These are phyloP conservation scores for Mellilla xanthometata DNA, from an alignment of 2,888 invertebrate species.

Conservation along the genomic window DNA sequence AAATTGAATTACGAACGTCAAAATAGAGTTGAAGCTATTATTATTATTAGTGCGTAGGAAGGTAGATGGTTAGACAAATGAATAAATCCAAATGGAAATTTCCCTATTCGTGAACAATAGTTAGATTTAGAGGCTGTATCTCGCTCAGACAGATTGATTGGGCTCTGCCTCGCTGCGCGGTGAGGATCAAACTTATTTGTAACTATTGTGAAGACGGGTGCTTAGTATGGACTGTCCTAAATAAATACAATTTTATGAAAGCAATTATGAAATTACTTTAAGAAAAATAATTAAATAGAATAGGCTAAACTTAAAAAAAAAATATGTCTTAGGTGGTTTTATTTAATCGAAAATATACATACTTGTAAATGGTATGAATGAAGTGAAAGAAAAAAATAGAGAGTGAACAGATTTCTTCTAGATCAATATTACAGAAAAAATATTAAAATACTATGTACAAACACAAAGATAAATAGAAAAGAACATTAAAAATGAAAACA, in stretches of 20 bases:
- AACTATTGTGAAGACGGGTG: slow-evolving; percentile 24
- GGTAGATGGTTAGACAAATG: slow-evolving; percentile 80
- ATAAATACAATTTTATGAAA: neutral
- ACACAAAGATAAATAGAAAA: too few species aligned
- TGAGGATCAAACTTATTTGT: slow-evolving; percentile 48
- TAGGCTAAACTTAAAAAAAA: too few species aligned
- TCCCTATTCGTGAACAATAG: slow-evolving; percentile 80
- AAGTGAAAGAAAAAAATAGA: too few species aligned
- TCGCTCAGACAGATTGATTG: slow-evolving; percentile 81
- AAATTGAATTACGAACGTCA: slow-evolving; percentile 29
- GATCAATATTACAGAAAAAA: too few species aligned
- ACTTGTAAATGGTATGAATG: too few species aligned
- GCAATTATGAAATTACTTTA: neutral
- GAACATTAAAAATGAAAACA: too few species aligned
- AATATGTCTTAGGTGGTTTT: too few species aligned
- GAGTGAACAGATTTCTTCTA: too few species aligned
- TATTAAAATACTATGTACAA: too few species aligned
- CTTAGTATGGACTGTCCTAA: slow-evolving; percentile 10
- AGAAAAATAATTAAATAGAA: too few species aligned
- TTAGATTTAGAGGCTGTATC: slow-evolving; percentile 81
- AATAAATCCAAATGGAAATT: slow-evolving; percentile 82
- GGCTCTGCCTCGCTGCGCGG: slow-evolving; percentile 59
- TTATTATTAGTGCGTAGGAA: slow-evolving; percentile 57
- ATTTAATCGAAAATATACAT: too few species aligned
- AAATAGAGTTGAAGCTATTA: slow-evolving; percentile 50